These are phyloP conservation scores for Lasioglossum pauxillum DNA, from an alignment of 2,888 invertebrate species.

Conservation along the genomic window DNA sequence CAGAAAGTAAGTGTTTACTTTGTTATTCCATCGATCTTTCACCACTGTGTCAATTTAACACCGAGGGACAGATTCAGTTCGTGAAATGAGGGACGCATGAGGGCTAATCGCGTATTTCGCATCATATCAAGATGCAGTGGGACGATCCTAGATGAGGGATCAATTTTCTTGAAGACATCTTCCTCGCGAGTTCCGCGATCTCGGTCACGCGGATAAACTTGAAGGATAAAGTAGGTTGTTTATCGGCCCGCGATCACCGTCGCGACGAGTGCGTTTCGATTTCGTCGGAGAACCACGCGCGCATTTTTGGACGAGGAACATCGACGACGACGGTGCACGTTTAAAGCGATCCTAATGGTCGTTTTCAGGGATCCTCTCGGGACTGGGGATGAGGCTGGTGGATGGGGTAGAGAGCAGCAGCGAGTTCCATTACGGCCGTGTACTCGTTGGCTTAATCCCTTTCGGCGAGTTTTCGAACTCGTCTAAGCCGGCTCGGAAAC, in stretches of 20 bases:
- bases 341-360: conserved; percentile 59
- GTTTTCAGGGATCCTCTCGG: conserved; percentile 59
- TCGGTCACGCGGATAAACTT: background rate
- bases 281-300: background rate
- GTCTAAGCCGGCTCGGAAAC: conserved; percentile 68
- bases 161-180: background rate
- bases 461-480: conserved; percentile 73
- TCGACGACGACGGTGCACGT: conserved; percentile 10
- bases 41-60: no score
- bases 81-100: no score
- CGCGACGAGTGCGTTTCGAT: background rate
- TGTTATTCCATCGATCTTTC: no score
- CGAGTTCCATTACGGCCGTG: conserved; percentile 73
- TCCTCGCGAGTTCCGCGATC: background rate
- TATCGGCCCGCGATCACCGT: background rate
- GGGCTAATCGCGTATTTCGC: no score
- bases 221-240: background rate
- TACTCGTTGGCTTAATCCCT: conserved; percentile 75
- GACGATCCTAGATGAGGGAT: background rate
- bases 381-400: conserved; percentile 37
- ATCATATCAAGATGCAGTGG: background rate
- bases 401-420: conserved; percentile 42
- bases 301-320: background rate
- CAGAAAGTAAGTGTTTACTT: no score
- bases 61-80: no score